These are phyloP conservation scores for Ceyx erithaca DNA, from an alignment of 2,797 vertebrate genomes.

Conservation along the genomic window DNA sequence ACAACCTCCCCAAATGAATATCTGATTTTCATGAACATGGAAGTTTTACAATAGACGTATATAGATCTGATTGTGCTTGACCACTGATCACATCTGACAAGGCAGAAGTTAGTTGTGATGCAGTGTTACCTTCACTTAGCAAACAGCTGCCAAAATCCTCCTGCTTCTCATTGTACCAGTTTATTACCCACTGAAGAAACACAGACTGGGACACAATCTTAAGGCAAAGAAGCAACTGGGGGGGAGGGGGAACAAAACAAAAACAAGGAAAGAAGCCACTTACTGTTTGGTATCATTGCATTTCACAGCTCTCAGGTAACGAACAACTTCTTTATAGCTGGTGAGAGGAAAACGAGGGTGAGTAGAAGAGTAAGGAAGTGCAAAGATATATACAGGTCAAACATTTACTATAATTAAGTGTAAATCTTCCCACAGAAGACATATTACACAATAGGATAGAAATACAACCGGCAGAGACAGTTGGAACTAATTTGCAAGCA, in stretches of 20 bases:
- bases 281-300: constrained; percentile 52
- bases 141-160: background rate
- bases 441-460: background rate
- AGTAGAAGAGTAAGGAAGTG: background rate
- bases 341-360: background rate
- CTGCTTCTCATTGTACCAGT: background rate
- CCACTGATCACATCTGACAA: background rate
- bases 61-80: background rate
- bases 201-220: background rate
- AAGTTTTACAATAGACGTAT: background rate
- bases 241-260: no score
- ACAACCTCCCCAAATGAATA: background rate
- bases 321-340: constrained; percentile 69
- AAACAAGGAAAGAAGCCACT: background rate
- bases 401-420: background rate
- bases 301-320: constrained; percentile 70
- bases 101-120: background rate
- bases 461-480: background rate
- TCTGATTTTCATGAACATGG: background rate
- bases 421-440: background rate
- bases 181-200: background rate
- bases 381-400: background rate
- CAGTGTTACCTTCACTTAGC: background rate
- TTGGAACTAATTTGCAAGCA: background rate
- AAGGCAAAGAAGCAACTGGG: background rate